phyloP scores from a whole-genome alignment of 2,888 invertebrate species.

The Eupeodes luniger region DNA sequence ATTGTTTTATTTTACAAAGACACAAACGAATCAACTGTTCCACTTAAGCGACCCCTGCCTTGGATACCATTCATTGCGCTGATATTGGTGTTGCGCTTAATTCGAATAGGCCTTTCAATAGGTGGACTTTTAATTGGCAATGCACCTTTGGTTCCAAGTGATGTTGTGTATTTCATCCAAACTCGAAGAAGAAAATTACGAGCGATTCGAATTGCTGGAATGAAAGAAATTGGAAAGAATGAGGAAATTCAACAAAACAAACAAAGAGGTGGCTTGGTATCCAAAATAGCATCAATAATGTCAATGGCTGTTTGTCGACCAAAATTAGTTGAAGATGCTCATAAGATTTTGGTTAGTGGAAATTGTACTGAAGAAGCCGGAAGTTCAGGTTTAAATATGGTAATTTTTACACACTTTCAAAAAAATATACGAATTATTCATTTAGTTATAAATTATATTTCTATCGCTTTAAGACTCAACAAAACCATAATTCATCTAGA shows the following conservation, averaged over 20 bases:
- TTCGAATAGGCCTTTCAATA: slow-evolving; percentile 80
- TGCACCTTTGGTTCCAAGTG: slow-evolving; percentile 79
- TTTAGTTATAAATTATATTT: background rate
- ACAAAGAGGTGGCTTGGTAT: slow-evolving; percentile 63
- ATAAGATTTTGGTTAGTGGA: background rate
- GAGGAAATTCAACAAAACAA: slow-evolving; percentile 62
- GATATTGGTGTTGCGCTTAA: slow-evolving; percentile 80
- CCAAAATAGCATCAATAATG: slow-evolving; percentile 78
- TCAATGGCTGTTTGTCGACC: slow-evolving; percentile 80
- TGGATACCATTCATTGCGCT: slow-evolving; percentile 82
- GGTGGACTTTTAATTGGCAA: slow-evolving; percentile 80
- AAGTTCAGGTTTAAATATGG: slow-evolving; percentile 3
- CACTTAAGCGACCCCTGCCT: slow-evolving; percentile 81
- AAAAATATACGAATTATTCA: no score
- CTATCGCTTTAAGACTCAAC: background rate
- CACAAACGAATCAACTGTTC: slow-evolving; percentile 51
- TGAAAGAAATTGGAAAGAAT: slow-evolving; percentile 78
- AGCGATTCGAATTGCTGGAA: slow-evolving; percentile 80
- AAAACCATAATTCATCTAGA: slow-evolving; percentile 26
- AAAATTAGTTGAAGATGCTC: slow-evolving; percentile 76
- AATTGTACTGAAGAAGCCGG: background rate
- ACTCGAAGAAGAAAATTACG: slow-evolving; percentile 81
- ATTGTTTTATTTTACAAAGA: slow-evolving; percentile 19
- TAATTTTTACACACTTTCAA: background rate
- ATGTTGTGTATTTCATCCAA: slow-evolving; percentile 81